These are phyloP conservation scores for Anoncus sp. DNA, from an alignment of 2,888 invertebrate genomes.

Conservation along the genomic window DNA sequence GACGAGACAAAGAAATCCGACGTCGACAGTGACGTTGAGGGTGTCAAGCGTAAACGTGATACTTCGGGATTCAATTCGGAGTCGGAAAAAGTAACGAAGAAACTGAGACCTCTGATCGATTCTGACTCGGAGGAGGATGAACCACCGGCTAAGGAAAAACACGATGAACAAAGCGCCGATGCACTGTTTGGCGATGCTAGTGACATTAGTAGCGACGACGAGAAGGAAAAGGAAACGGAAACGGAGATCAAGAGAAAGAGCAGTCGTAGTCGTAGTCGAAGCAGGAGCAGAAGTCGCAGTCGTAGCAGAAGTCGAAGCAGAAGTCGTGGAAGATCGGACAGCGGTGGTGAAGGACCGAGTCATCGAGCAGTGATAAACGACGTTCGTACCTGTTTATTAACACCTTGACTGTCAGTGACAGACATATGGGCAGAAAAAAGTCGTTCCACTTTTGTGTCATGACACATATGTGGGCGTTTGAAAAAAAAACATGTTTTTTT, in stretches of 20 bases:
- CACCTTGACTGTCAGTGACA: too few species aligned
- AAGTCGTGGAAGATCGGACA: slow-evolving; percentile 78
- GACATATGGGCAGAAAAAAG: too few species aligned
- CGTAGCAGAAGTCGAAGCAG: slow-evolving; percentile 75
- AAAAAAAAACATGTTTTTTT: too few species aligned
- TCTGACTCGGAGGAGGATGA: slow-evolving; percentile 88
- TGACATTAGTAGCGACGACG: slow-evolving; percentile 95
- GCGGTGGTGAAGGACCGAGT: slow-evolving; percentile 77
- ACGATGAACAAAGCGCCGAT: slow-evolving; percentile 88
- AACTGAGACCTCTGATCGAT: slow-evolving; percentile 85
- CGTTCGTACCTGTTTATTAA: slow-evolving; percentile 65
- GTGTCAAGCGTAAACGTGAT: slow-evolving; percentile 79
- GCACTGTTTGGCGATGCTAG: slow-evolving; percentile 97
- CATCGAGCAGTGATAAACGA: slow-evolving; percentile 74
- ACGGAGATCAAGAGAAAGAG: slow-evolving; percentile 79
- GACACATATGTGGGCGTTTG: too few species aligned
- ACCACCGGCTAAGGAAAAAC: slow-evolving; percentile 73
- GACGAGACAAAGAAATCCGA: slow-evolving; percentile 60
- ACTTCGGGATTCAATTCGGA: slow-evolving; percentile 77
- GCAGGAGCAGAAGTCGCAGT: slow-evolving; percentile 82
- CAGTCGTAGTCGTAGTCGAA: slow-evolving; percentile 81
- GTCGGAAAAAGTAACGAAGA: slow-evolving; percentile 78
- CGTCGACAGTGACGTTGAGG: slow-evolving; percentile 81
- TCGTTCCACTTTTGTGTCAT: too few species aligned
- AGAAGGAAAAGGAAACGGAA: slow-evolving; percentile 83